These are phyloP conservation scores for Drosophila bocqueti DNA, from an alignment of 1,140 invertebrate genomes.

Conservation along the genomic window DNA sequence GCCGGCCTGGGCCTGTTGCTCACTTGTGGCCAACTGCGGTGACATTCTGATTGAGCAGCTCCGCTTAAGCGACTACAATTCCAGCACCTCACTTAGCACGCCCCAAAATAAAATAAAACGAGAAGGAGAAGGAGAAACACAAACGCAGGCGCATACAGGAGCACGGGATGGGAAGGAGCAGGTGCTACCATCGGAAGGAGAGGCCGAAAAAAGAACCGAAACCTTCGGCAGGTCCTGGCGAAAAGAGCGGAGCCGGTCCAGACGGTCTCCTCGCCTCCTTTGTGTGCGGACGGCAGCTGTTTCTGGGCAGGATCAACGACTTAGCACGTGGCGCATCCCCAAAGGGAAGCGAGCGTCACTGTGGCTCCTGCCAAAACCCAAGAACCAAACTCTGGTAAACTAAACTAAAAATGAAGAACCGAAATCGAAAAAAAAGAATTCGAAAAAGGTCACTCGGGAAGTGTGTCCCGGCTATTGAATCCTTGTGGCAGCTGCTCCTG, in stretches of 20 bases:
- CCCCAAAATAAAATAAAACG: conserved; percentile 36
- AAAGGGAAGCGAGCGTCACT: conserved; percentile 38
- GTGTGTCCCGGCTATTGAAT: conserved; percentile 74
- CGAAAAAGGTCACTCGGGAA: conserved; percentile 76
- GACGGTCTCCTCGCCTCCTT: conserved; percentile 19
- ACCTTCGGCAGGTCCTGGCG: conserved; percentile 55
- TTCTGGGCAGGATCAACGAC: conserved; percentile 77
- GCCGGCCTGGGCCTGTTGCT: conserved; percentile 54
- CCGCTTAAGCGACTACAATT: conserved; percentile 43
- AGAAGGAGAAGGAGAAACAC: neutral
- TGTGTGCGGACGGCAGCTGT: conserved; percentile 64
- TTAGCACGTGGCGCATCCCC: conserved; percentile 77
- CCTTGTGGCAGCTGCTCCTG: conserved; percentile 72
- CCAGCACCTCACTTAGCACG: conserved; percentile 55
- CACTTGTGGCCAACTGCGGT: conserved; percentile 56
- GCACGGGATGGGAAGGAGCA: conserved; percentile 42
- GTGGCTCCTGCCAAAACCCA: conserved; percentile 70
- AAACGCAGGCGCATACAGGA: conserved; percentile 31
- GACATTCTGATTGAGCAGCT: conserved; percentile 75
- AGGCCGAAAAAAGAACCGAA: conserved; percentile 17
- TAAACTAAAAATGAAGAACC: conserved; percentile 33
- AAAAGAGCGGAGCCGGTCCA: conserved; percentile 25
- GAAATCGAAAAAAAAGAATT: neutral
- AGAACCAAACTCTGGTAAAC: conserved; percentile 15
- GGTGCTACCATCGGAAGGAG: conserved; percentile 37